A percentile compares a stretch with the other conserved stretches of the same genome.
These are phyloP conservation scores for Sorex fumeus DNA, from an alignment of 2,113 vertebrate species.

Conservation along the genomic window DNA sequence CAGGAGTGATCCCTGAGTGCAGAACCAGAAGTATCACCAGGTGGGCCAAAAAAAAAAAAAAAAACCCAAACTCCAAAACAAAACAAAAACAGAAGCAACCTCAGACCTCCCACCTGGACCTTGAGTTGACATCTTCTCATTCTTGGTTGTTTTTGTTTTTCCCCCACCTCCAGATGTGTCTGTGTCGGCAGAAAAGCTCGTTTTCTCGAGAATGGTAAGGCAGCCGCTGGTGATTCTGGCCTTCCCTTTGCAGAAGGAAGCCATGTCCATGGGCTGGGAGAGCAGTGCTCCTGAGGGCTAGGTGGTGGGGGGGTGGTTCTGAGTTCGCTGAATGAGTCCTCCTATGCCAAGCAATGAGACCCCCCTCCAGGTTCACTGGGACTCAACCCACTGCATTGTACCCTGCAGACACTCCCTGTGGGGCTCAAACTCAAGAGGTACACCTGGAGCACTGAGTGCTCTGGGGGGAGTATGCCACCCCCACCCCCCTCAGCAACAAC, in stretches of 20 bases:
- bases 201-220: slow-evolving; percentile 78
- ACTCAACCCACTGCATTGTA: background rate
- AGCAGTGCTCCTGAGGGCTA: background rate
- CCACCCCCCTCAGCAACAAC: background rate
- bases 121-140: no score
- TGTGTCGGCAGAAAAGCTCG: background rate
- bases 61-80: background rate
- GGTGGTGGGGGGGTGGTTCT: no score
- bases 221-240: background rate
- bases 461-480: background rate
- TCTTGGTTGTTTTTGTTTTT: background rate
- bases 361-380: background rate
- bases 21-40: no score
- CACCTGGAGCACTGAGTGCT: background rate
- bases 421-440: background rate
- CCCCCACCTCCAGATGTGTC: slow-evolving; percentile 63
- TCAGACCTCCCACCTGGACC: no score
- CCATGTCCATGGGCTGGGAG: background rate
- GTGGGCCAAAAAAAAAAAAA: background rate
- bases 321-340: background rate
- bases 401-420: background rate
- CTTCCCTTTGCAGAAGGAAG: background rate
- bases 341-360: background rate
- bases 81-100: background rate
- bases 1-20: no score